A percentile compares a stretch with the other conserved stretches of the same genome.
Conservation (phyloP, 2,888 invertebrate genomes). For the Nomada ferruginata region DNA sequence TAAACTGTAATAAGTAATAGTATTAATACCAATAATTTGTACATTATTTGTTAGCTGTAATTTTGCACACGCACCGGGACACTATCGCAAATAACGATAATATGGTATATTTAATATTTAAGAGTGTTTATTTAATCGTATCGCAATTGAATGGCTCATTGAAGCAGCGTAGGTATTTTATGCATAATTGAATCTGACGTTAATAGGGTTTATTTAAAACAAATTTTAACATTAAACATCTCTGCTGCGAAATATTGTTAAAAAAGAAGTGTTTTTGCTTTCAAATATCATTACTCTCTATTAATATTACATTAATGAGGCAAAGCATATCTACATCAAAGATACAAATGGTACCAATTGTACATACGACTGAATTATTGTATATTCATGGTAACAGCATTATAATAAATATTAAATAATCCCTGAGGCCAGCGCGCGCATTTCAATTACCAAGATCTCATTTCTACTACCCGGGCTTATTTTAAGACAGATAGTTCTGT, state of each 20-base stretch:
- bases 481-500: slow-evolving; percentile 3
- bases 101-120: slow-evolving; percentile 29
- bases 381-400: background rate
- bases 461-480: background rate
- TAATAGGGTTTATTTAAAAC: background rate
- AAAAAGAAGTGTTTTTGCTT: too few relatives aligned
- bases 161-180: background rate
- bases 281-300: too few relatives aligned
- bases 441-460: background rate
- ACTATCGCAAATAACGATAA: slow-evolving; percentile 31
- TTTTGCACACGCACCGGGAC: slow-evolving; percentile 28
- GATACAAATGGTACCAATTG: background rate
- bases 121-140: slow-evolving; percentile 21
- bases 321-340: background rate
- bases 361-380: background rate
- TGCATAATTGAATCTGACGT: background rate
- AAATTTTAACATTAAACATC: background rate
- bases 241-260: too few relatives aligned
- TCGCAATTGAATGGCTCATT: slow-evolving; percentile 34
- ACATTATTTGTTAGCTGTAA: slow-evolving; percentile 41
- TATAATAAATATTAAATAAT: background rate
- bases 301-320: too few relatives aligned
- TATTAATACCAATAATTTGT: slow-evolving; percentile 33
- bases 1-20: slow-evolving; percentile 12
- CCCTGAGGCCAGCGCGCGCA: background rate